Base-by-base conservation (phyloP, 2,888 invertebrate genomes). In the Yponomeuta malinellus region DNA sequence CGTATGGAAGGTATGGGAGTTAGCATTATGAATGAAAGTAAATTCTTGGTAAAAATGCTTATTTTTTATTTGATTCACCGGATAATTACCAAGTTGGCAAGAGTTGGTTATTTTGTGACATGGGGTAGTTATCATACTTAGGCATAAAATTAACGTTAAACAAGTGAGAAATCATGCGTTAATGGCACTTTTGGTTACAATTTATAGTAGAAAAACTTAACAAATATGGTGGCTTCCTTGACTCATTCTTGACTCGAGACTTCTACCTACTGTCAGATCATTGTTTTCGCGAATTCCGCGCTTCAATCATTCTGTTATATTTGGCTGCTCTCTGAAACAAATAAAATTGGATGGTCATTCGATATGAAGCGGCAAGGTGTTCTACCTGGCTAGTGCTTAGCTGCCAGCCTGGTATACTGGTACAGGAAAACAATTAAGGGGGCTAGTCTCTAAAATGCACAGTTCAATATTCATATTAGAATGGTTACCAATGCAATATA, bases 241-340 rank as follows among this genome's bases (percentile, higher is more conserved):
- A n/a, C 48, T 64, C 48, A n/a, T 10, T 68, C 48, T 68, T 68
- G 48, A 48, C 48, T 52, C 31, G 33, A 33, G 33, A 33, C 33
- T 33, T 33, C 33, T 2, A 33, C 10, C 43, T 43, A 6, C 68
- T 68, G 6, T 65, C 29, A 65, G 48, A 68, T 68, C 68, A 23
- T 48, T 29, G 48, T n/a, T 43, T 48, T 8, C 6, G 48, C 65
- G 65, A 65, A 65, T 65, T 31, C 65, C 10, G 29, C 68, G n/a
- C 9, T 23, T 48, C 10, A 10, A 74, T 75, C 74, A 74, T 72
- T 77, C 76, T 77, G 77, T 83, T 89, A 89, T 86, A 89, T 88
- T 77, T 89, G 86, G 78, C 86, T 88, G 82, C 88, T 89, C 75
- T 90, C 90, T 91, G 88, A 72, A 84, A 88, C 72, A 70, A 76